Conservation (phyloP, 2,113 vertebrate genomes). For the Uropsilus gracilis region DNA sequence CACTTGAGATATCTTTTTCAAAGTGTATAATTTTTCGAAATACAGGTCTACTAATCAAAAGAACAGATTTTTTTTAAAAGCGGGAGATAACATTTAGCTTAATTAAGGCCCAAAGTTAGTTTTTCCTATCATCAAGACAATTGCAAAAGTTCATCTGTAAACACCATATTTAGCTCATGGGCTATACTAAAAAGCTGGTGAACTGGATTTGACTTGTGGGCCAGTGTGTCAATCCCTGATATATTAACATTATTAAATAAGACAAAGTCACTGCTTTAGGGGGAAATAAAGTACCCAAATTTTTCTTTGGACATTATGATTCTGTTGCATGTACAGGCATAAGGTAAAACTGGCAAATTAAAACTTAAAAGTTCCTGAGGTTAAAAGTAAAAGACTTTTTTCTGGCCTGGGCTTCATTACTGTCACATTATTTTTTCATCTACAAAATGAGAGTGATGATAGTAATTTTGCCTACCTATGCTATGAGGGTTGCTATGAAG, state of each 20-base stretch:
- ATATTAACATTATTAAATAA: neutral
- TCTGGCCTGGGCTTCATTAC: neutral
- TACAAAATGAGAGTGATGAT: neutral
- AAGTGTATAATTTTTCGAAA: neutral
- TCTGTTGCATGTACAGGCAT: neutral
- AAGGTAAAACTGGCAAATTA: neutral
- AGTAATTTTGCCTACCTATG: neutral
- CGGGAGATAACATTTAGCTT: neutral
- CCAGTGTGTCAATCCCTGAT: neutral
- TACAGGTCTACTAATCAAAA: neutral
- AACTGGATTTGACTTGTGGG: neutral
- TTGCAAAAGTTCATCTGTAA: neutral
- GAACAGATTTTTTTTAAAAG: neutral
- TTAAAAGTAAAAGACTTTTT: neutral
- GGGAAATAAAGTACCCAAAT: neutral
- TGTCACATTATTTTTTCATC: neutral
- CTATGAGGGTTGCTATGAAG: neutral
- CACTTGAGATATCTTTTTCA: neutral
- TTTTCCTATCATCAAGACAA: neutral
- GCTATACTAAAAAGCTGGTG: neutral
- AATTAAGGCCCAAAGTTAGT: neutral
- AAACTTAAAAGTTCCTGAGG: neutral
- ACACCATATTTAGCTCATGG: neutral
- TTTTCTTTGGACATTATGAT: neutral
- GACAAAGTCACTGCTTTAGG: conserved; percentile 11